phyloP scores from a whole-genome alignment of 1,140 invertebrate species.

The Acromyrmex heyeri region DNA sequence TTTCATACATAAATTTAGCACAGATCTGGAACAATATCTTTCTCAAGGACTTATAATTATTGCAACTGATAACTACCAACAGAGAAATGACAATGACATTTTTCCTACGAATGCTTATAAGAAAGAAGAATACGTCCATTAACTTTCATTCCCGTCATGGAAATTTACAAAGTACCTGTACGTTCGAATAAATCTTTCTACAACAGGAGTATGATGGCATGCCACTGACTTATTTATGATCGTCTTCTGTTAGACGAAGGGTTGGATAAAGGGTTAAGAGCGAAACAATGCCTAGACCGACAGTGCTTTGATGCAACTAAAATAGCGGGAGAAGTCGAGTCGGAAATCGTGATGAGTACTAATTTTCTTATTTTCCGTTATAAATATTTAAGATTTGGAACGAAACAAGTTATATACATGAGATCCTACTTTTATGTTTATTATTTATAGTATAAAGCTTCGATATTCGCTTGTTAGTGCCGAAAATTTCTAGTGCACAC shows the following conservation, averaged over 20 bases:
- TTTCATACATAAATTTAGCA: neutral
- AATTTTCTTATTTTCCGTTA: neutral
- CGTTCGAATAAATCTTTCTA: conserved; percentile 64
- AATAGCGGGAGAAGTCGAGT: neutral
- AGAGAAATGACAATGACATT: neutral
- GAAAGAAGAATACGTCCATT: conserved; percentile 42
- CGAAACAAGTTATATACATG: neutral
- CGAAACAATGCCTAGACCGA: conserved; percentile 69
- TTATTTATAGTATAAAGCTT: neutral
- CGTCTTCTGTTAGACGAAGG: conserved; percentile 34
- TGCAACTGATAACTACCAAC: neutral
- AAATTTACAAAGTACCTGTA: conserved; percentile 74
- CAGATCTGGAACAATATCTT: neutral
- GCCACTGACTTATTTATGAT: conserved; percentile 76
- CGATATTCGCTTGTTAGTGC: too few species aligned
- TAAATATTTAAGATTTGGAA: neutral
- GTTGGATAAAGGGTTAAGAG: conserved; percentile 72
- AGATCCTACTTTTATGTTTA: neutral
- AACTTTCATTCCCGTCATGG: conserved; percentile 68
- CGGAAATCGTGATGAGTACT: neutral
- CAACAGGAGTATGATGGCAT: conserved; percentile 38
- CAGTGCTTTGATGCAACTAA: conserved; percentile 65
- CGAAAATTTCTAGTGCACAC: too few species aligned
- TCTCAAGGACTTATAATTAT: conserved; percentile 11
- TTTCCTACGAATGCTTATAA: conserved; percentile 21